Evolutionary conservation across 2,888 invertebrate genomes (phyloP).

Genomic region (Caenorhabditis sinica): DNA sequence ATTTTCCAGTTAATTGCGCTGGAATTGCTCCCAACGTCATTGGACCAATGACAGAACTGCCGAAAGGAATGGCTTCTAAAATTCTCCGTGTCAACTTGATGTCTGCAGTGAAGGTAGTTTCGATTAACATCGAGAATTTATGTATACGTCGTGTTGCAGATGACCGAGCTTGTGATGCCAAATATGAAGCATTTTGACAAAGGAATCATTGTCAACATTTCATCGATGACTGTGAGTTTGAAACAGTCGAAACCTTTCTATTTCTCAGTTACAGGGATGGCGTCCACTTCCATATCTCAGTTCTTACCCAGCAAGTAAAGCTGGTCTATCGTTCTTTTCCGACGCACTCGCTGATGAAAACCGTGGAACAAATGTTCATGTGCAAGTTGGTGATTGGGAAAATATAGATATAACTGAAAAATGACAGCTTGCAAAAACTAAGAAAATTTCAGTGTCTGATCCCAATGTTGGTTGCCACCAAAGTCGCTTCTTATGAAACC

Average conservation of each 20-base stretch:
- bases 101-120: constrained; percentile 75
- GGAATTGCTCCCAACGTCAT: constrained; percentile 81
- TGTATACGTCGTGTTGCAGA: constrained; percentile 64
- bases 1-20: constrained; percentile 81
- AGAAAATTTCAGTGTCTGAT: constrained; percentile 77
- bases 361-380: constrained; percentile 75
- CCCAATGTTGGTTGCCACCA: constrained; percentile 83
- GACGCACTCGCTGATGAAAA: constrained; percentile 82
- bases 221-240: constrained; percentile 80
- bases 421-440: no score
- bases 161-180: constrained; percentile 81
- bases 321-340: constrained; percentile 82
- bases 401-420: no score
- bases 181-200: constrained; percentile 80
- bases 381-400: no score
- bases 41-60: constrained; percentile 79
- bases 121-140: background rate
- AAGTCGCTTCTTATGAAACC: constrained; percentile 81
- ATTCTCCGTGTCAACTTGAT: constrained; percentile 82
- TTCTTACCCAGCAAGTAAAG: constrained; percentile 82
- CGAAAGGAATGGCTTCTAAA: constrained; percentile 77
- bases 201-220: constrained; percentile 82
- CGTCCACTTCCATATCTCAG: constrained; percentile 82
- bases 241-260: background rate
- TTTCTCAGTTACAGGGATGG: constrained; percentile 78